phyloP scores from a whole-genome alignment of 2,113 vertebrate genomes.

The Hirundichthys speculiger region DNA sequence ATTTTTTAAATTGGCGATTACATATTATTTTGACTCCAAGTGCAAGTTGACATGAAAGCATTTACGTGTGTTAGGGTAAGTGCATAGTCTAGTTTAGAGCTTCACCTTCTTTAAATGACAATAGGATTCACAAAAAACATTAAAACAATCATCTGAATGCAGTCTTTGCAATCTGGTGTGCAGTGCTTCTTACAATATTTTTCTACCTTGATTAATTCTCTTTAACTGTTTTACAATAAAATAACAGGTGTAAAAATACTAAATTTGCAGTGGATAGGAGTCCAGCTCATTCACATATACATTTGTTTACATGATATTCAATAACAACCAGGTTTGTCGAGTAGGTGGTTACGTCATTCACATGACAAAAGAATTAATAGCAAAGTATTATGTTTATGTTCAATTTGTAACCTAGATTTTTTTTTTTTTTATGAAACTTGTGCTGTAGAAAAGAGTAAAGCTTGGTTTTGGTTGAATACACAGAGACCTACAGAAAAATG shows the following conservation, averaged over 20 bases:
- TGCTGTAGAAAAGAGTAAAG: background rate
- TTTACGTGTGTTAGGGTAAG: background rate
- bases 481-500: constrained; percentile 27
- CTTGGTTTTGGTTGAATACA: background rate
- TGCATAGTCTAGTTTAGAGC: background rate
- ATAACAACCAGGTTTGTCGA: too few relatives aligned
- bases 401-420: too few relatives aligned
- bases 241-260: background rate
- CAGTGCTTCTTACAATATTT: background rate
- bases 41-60: background rate
- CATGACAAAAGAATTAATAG: too few relatives aligned
- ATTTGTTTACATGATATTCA: too few relatives aligned
- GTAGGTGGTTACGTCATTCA: too few relatives aligned
- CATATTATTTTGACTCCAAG: too few relatives aligned
- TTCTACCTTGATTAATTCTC: background rate
- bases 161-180: background rate
- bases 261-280: constrained; percentile 1
- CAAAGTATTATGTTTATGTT: too few relatives aligned
- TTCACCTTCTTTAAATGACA: background rate
- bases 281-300: constrained; percentile 9
- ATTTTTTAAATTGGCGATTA: too few relatives aligned
- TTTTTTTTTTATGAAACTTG: too few relatives aligned
- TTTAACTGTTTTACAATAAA: background rate
- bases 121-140: constrained; percentile 5
- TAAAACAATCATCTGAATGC: too few relatives aligned